Base-by-base conservation (phyloP, 2,113 vertebrate species). In the Nycticebus coucang region DNA sequence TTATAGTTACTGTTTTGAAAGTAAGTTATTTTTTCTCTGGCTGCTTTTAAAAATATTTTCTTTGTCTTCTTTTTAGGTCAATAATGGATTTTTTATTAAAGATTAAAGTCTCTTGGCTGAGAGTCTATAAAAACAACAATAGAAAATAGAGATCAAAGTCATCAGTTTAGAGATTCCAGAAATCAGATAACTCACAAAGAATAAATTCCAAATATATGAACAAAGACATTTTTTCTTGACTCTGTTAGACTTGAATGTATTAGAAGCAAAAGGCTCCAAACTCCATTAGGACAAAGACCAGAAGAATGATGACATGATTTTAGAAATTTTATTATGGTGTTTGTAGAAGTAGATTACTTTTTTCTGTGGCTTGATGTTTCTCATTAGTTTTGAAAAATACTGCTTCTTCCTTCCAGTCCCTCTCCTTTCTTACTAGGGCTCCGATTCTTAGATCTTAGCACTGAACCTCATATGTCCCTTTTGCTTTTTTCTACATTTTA, bases 81-180 rank as follows among this genome's bases (percentile, higher is more conserved):
- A 53, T 74, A 90, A 77, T 91, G 55, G 4, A 60, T 24, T 60
- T 1, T 79, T 88, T 82, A 95, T 87, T 94, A 77, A 69, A 93
- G 3, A 89, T 50, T 50, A 50, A 50, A 50, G 45, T 50, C 45
- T 50, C 8, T 50, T 50, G 45, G 45, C 45, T 50, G 45, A 50
- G 45, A 50, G 45, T 50, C 45, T 50, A 50, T 50, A 50, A 9
- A 50, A 50, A 50, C 45, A 50, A 50, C 41, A 50, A 50, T 50
- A 50, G 45, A 50, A 50, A 50, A 9, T 45, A 45, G 45, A 45
- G 45, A 60, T 62, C 19, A 84, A 91, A 79, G 84, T 71, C 53
- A 84, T 37, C 14, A 64, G 33, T 93, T 87, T 78, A 87, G 28
- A 86, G 45, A 85, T 86, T 89, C n/a, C 3, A 66, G 86, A 93